A percentile compares a stretch with the other conserved stretches of the same genome.
Evolutionary conservation across 2,888 invertebrate genomes (phyloP).

Genomic region (Conistra vaccinii): DNA sequence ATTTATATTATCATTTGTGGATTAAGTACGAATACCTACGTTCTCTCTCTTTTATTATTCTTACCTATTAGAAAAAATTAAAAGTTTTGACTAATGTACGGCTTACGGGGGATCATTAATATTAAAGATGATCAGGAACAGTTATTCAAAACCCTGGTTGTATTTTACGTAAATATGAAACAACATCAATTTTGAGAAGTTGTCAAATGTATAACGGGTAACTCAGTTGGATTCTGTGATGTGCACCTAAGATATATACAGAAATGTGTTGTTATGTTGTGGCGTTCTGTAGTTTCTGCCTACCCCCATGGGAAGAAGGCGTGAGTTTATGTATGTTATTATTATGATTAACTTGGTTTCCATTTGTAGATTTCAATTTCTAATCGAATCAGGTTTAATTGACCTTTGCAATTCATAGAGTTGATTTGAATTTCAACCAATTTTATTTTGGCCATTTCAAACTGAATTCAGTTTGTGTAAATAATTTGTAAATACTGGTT

Average conservation of each 20-base stretch:
- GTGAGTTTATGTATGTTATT: no score
- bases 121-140: no score
- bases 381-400: slow-evolving; percentile 69
- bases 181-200: not conserved
- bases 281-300: no score
- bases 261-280: slow-evolving; percentile 4
- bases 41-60: slow-evolving; percentile 5
- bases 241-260: not conserved
- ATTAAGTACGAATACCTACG: slow-evolving; percentile 13
- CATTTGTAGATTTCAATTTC: slow-evolving; percentile 61
- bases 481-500: slow-evolving; percentile 39
- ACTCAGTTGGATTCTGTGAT: not conserved
- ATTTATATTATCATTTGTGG: slow-evolving; percentile 16
- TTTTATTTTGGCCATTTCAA: slow-evolving; percentile 52
- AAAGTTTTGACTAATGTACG: no score
- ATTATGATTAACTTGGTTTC: slow-evolving; percentile 46
- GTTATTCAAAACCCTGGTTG: no score
- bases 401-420: slow-evolving; percentile 67
- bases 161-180: not conserved
- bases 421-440: slow-evolving; percentile 63
- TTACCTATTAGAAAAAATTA: not conserved
- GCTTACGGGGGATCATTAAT: no score
- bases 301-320: no score
- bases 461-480: slow-evolving; percentile 45
- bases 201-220: not conserved